Conservation (phyloP, 2,113 vertebrate genomes). For the Plecotus auritus region DNA sequence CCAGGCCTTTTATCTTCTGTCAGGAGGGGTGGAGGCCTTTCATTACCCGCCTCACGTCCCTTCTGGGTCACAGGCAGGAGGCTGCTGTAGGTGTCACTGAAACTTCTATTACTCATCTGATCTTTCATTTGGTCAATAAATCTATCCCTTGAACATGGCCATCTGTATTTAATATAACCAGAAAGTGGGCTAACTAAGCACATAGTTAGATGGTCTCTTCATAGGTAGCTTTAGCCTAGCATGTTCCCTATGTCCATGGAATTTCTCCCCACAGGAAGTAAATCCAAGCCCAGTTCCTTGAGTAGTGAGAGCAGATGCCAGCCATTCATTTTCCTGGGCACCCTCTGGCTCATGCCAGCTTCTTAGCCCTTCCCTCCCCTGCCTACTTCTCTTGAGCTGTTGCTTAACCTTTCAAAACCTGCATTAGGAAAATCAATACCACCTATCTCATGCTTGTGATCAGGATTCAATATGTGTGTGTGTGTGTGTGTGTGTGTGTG, state of each 20-base stretch:
- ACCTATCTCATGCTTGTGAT: not conserved
- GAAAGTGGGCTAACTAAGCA: constrained; percentile 61
- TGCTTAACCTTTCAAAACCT: not conserved
- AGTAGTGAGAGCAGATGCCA: not conserved
- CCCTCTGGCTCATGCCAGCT: not conserved
- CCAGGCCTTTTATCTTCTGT: constrained; percentile 65
- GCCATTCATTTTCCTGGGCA: not conserved
- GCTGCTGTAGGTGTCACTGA: constrained; percentile 37
- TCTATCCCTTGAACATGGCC: constrained; percentile 56
- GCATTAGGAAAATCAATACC: not conserved
- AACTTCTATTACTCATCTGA: constrained; percentile 11
- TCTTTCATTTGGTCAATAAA: constrained; percentile 68
- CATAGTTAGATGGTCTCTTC: not conserved
- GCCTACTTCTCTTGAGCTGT: not conserved
- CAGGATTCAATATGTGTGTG: not conserved
- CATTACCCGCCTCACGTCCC: constrained; percentile 31
- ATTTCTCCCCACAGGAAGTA: constrained; percentile 35
- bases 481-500: too few relatives aligned
- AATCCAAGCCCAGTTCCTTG: not conserved
- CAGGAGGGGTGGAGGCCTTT: constrained; percentile 52
- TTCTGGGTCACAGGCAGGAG: constrained; percentile 37
- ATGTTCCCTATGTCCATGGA: not conserved
- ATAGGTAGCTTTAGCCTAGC: not conserved
- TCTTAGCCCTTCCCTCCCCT: not conserved
- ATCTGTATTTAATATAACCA: constrained; percentile 41